A percentile compares a stretch with the other conserved stretches of the same genome.
These are phyloP conservation scores for Sebastiscus tertius DNA, from an alignment of 2,797 vertebrate species.

Conservation along the genomic window DNA sequence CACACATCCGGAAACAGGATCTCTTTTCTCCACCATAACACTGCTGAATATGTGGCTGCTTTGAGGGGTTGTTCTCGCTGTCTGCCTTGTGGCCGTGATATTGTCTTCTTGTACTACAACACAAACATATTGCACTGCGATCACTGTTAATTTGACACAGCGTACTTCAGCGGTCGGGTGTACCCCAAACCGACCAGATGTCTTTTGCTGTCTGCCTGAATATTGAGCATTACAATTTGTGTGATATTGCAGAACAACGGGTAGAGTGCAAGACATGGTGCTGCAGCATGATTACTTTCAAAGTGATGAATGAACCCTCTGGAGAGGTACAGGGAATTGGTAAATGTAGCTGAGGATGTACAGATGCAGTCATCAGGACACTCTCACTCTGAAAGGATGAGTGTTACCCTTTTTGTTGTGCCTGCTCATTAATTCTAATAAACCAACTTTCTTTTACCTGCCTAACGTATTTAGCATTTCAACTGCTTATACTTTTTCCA, in stretches of 20 bases:
- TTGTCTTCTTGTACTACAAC: constrained; percentile 30
- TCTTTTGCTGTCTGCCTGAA: constrained; percentile 38
- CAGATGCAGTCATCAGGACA: constrained; percentile 15
- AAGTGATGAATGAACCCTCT: constrained; percentile 48
- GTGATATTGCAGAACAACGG: constrained; percentile 14
- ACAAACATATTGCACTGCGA: constrained; percentile 23
- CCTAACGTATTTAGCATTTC: not conserved
- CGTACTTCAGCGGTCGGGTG: constrained; percentile 20
- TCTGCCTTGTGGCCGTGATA: not conserved
- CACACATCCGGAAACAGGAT: constrained; percentile 1
- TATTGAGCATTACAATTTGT: constrained; percentile 31
- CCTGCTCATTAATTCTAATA: constrained; percentile 30
- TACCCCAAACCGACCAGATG: constrained; percentile 34
- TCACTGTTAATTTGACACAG: constrained; percentile 43
- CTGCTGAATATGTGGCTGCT: constrained; percentile 12
- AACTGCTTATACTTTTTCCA: not conserved
- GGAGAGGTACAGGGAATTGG: not conserved
- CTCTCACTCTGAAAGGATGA: not conserved
- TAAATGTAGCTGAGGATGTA: constrained; percentile 10
- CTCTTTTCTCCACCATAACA: not conserved
- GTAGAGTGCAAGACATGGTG: constrained; percentile 4
- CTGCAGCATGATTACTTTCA: constrained; percentile 43
- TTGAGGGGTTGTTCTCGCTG: constrained; percentile 1
- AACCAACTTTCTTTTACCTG: not conserved
- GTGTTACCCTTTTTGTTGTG: constrained; percentile 4